Conservation (phyloP, 2,113 vertebrate genomes). For the Corythaeola cristata region DNA sequence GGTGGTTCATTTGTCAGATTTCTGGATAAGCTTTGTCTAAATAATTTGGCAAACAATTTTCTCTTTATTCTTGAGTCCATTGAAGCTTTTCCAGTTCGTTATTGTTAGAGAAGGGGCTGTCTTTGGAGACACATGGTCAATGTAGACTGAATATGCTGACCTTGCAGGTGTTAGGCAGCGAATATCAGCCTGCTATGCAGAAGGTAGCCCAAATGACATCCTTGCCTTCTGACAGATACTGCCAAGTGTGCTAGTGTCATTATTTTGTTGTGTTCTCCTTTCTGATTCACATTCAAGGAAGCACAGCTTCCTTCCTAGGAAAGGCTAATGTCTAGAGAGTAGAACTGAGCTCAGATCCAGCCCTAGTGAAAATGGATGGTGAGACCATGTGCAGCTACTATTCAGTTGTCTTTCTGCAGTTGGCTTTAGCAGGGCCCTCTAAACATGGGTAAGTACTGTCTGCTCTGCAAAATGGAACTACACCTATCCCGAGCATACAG, state of each 20-base stretch:
- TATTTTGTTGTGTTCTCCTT: background rate
- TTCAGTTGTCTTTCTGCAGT: background rate
- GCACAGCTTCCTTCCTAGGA: background rate
- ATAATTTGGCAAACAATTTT: slow-evolving; percentile 37
- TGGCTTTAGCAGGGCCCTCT: background rate
- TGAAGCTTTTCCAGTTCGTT: background rate
- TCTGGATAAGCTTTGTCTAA: slow-evolving; percentile 44
- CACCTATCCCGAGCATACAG: background rate
- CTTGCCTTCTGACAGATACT: background rate
- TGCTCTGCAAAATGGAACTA: background rate
- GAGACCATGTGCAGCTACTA: background rate
- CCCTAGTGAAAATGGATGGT: background rate
- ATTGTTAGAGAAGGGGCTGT: background rate
- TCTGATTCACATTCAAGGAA: background rate
- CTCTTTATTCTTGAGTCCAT: background rate
- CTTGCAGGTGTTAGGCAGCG: background rate
- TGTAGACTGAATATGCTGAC: background rate
- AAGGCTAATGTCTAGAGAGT: background rate
- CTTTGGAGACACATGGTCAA: background rate
- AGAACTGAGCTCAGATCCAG: background rate
- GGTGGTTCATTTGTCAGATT: slow-evolving; percentile 35
- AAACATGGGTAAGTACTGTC: background rate
- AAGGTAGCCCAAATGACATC: background rate
- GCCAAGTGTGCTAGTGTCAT: background rate
- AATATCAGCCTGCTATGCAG: background rate